Evolutionary conservation across 2,888 invertebrate genomes (phyloP), one percentile per base, ranked within the genome.

Genomic region (Drosophila villosipedis): DNA sequence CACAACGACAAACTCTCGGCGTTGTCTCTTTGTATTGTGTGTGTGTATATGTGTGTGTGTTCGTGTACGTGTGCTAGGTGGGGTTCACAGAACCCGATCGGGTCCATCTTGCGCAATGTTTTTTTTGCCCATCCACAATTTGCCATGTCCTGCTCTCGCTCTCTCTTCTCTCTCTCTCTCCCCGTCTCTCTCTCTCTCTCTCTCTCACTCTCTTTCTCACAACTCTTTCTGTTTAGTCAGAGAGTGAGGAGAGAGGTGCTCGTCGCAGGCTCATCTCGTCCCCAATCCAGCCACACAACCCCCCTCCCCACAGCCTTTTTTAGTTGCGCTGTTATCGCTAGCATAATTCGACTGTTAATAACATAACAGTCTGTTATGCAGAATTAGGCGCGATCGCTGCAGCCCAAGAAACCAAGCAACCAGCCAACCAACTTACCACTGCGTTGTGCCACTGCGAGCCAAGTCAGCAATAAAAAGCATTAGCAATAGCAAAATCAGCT

Each of bases 71-170:
- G 68, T 77, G 60, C 59, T 70, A 83, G 83, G 80, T 83, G 81
- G 81, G 83, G 81, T 81, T 81, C 81, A 81, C 80, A 81, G 81
- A 81, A 81, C 83, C 73, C 81, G 68, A 71, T 68, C 78, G 66
- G 54, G 49, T 58, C 43, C 55, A 63, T 69, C 76, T 78, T 76
- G 83, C 76, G 78, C 83, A 78, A 80, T 87, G 73, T 67, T 53
- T 37, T 47, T 67, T 73, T 66, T 68, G 68, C 61, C 33, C 59
- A 74, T 77, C 57, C 33, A 78, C 59, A 58, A 50, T 72, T 55
- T 68, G 54, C 60, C 59, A 68, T 75, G 72, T 76, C 80, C 78
- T 80, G 80, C 60, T 61, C 69, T 47, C 59, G 30, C 9, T n/a
- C 39, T 41, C 39, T 43, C 12, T 47, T 22, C 47, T 31, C 31